phyloP scores from a whole-genome alignment of 2,113 vertebrate genomes.

The Leptocoma aspasia region DNA sequence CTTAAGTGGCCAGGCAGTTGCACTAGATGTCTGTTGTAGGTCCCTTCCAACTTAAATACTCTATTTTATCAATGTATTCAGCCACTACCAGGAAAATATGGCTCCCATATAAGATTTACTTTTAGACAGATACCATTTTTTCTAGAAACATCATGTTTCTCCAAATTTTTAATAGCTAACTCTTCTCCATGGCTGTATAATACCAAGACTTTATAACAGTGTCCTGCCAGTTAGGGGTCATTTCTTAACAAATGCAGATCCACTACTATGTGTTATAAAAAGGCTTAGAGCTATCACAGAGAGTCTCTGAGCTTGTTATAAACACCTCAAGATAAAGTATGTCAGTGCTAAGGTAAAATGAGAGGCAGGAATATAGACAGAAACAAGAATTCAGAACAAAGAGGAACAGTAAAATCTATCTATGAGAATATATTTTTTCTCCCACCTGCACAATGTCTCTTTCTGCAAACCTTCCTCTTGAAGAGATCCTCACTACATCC shows the following conservation, averaged over 20 bases:
- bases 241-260: not conserved
- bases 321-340: not conserved
- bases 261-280: not conserved
- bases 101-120: not conserved
- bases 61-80: not conserved
- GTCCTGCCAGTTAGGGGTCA: not conserved
- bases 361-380: not conserved
- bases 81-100: not conserved
- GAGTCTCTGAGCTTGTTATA: not conserved
- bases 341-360: not conserved
- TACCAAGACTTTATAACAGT: not conserved
- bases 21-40: not conserved
- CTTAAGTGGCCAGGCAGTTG: not conserved
- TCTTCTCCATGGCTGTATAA: not conserved
- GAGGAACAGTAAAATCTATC: not conserved
- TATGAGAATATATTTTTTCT: not conserved
- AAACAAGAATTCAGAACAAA: not conserved
- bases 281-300: not conserved
- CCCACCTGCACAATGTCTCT: constrained; percentile 97
- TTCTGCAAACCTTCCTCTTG: constrained; percentile 92
- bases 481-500: constrained; percentile 93
- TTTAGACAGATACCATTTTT: not conserved
- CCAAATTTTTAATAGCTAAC: not conserved
- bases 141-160: not conserved
- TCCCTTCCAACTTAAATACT: not conserved